Evolutionary conservation across 2,113 vertebrate species (phyloP).

Genomic region (Tenebrosternarchus preto): DNA sequence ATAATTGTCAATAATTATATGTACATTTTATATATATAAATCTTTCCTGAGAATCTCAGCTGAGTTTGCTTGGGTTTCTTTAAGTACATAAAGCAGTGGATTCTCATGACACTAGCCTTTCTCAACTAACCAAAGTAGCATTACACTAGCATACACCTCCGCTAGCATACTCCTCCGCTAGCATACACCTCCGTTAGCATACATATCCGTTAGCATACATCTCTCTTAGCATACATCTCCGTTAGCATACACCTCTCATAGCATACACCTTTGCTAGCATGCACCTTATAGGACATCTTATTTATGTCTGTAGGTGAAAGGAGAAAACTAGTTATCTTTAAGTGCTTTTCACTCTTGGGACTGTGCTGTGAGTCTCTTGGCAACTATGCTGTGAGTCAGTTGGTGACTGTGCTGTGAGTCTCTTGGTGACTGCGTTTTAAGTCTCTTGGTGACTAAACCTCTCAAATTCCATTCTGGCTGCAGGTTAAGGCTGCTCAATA

Average conservation of each 20-base stretch:
- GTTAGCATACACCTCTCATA: too few species aligned
- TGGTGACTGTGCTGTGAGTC: constrained; percentile 1
- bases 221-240: too few species aligned
- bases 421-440: constrained; percentile 10
- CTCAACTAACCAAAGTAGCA: not conserved
- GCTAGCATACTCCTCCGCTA: too few species aligned
- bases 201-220: too few species aligned
- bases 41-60: not conserved
- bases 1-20: too few species aligned
- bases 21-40: too few species aligned
- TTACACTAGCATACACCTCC: too few species aligned
- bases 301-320: not conserved
- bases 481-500: not conserved
- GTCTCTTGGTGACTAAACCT: not conserved
- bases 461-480: constrained; percentile 3
- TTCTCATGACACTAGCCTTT: constrained; percentile 10
- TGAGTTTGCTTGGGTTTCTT: constrained; percentile 2
- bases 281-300: not conserved
- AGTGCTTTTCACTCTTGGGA: not conserved
- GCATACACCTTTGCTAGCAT: too few species aligned
- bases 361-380: not conserved
- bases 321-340: not conserved
- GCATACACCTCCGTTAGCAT: too few species aligned
- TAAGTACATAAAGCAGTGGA: not conserved
- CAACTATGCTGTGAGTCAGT: too few species aligned